These are phyloP conservation scores for Drosophila funebris DNA, from an alignment of 1,140 invertebrate species.

Conservation along the genomic window DNA sequence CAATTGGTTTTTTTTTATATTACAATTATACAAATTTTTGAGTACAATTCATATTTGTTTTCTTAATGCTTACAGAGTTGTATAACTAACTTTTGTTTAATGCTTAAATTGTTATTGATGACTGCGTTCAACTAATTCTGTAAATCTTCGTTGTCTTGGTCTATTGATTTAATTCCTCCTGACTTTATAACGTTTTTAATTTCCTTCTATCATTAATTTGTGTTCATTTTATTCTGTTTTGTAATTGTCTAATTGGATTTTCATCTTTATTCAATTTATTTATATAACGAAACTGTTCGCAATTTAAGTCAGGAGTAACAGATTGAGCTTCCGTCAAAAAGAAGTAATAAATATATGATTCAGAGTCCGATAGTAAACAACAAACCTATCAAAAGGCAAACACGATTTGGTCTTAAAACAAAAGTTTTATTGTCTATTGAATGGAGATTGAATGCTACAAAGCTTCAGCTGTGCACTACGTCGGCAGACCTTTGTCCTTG, in stretches of 20 bases:
- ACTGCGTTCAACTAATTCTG: no score
- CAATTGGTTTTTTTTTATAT: slow-evolving; percentile 33
- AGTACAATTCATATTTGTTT: slow-evolving; percentile 24
- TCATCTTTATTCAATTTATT: no score
- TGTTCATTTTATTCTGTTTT: no score
- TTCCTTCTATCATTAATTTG: no score
- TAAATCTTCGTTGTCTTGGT: no score
- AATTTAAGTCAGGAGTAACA: no score
- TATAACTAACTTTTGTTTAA: not conserved
- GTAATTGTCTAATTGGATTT: no score
- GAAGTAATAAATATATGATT: not conserved
- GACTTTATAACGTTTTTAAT: no score
- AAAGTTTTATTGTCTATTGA: not conserved
- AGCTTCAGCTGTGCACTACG: not conserved
- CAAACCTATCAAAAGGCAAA: not conserved
- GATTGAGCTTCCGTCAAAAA: no score
- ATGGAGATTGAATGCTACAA: not conserved
- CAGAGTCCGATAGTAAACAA: not conserved
- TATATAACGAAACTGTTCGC: no score
- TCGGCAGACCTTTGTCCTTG: not conserved
- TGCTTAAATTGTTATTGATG: no score
- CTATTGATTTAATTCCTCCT: no score
- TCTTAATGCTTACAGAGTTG: not conserved
- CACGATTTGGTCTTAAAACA: not conserved
- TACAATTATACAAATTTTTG: slow-evolving; percentile 36